phyloP scores from a whole-genome alignment of 2,888 invertebrate genomes.

The Callosobruchus maculatus region DNA sequence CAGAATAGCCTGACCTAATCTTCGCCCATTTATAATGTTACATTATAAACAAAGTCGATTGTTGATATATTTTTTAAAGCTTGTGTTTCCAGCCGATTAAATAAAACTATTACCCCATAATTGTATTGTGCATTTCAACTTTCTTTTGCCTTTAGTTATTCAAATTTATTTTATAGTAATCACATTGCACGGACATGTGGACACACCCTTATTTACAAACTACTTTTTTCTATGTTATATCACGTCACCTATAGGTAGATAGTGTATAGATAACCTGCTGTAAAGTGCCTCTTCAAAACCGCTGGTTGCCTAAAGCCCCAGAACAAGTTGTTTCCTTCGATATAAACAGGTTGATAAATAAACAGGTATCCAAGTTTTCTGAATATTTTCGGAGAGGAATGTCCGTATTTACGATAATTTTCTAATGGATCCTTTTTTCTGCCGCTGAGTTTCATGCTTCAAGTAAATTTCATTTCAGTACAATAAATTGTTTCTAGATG shows the following conservation, averaged over 20 bases:
- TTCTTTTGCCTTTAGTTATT: too few species aligned
- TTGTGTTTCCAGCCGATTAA: too few species aligned
- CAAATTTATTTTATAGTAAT: background rate
- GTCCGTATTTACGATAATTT: background rate
- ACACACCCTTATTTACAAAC: background rate
- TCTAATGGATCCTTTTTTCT: background rate
- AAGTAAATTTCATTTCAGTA: background rate
- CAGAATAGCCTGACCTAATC: too few species aligned
- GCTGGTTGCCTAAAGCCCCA: background rate
- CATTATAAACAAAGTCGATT: too few species aligned
- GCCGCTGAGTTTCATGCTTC: background rate
- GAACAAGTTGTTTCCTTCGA: background rate
- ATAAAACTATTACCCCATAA: too few species aligned
- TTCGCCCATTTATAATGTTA: too few species aligned
- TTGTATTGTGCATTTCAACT: too few species aligned
- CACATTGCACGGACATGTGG: background rate
- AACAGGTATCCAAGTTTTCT: background rate
- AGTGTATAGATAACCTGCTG: background rate
- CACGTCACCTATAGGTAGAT: background rate
- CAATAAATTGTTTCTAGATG: too few species aligned
- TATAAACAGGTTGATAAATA: background rate
- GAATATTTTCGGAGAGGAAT: background rate
- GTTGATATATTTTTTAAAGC: too few species aligned
- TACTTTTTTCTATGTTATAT: background rate
- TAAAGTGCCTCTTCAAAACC: background rate